Percentiles rank a stretch among this genome's conserved stretches.
These are phyloP conservation scores for Eupithecia subfuscata DNA, from an alignment of 2,888 invertebrate genomes.

Conservation along the genomic window DNA sequence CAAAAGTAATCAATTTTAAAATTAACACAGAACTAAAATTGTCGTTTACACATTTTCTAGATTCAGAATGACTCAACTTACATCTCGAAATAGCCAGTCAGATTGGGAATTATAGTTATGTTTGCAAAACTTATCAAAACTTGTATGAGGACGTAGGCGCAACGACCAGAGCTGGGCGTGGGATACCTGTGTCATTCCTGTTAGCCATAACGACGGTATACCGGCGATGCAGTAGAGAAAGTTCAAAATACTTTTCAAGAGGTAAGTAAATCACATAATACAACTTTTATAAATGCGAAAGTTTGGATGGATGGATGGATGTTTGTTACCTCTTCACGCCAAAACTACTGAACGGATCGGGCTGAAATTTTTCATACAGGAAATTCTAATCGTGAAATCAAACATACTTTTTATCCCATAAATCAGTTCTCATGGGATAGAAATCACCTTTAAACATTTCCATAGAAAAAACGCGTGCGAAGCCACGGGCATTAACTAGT, in stretches of 20 bases:
- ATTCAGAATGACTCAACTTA: slow-evolving; percentile 17
- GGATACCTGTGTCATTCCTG: slow-evolving; percentile 37
- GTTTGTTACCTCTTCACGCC: no score
- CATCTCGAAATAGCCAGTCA: slow-evolving; percentile 20
- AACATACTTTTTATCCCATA: no score
- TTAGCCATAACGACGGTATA: slow-evolving; percentile 17
- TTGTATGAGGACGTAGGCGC: slow-evolving; percentile 39
- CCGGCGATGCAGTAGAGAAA: background rate
- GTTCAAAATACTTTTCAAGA: background rate
- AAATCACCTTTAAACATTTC: no score
- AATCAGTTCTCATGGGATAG: no score
- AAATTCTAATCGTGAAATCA: no score
- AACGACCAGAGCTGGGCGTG: slow-evolving; percentile 35
- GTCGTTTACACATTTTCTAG: background rate
- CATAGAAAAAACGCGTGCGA: no score
- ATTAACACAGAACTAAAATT: background rate
- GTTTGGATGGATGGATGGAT: no score
- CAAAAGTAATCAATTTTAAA: background rate
- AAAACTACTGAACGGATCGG: no score
- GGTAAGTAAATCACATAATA: no score
- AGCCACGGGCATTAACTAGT: no score
- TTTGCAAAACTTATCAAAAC: slow-evolving; percentile 40
- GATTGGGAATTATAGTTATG: slow-evolving; percentile 24
- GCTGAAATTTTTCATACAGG: no score
- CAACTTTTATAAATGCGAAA: no score